Evolutionary conservation across 2,888 invertebrate genomes (phyloP).

Genomic region (Mongoloraphidia duomilia): DNA sequence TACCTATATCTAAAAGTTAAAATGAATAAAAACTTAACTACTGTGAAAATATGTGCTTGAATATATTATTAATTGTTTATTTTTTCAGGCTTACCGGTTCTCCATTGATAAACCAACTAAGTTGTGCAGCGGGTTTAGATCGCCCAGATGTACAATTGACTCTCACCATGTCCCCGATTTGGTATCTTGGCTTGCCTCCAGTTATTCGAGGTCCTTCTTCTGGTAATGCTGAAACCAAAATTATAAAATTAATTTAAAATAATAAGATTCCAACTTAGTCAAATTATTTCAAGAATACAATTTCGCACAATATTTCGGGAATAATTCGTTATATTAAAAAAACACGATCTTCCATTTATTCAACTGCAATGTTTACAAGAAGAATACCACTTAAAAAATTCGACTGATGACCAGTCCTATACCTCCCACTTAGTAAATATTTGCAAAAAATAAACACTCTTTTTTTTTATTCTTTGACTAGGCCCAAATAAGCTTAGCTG

Average conservation of each 20-base stretch:
- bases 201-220: conserved; percentile 69
- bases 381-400: too few species aligned
- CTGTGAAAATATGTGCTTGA: too few species aligned
- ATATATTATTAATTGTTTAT: too few species aligned
- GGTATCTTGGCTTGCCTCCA: conserved; percentile 67
- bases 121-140: conserved; percentile 68
- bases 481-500: too few species aligned
- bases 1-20: too few species aligned
- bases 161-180: conserved; percentile 64
- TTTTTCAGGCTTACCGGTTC: conserved; percentile 38
- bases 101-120: conserved; percentile 80
- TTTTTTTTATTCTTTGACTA: too few species aligned
- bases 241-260: not conserved
- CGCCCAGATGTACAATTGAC: conserved; percentile 75
- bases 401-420: too few species aligned
- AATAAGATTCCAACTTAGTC: not conserved
- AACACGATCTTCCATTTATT: too few species aligned
- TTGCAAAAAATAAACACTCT: too few species aligned
- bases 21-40: too few species aligned
- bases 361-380: too few species aligned
- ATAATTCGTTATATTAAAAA: not conserved
- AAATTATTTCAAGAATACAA: conserved; percentile 1
- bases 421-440: too few species aligned
- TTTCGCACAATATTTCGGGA: not conserved
- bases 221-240: conserved; percentile 50